phyloP scores from a whole-genome alignment of 2,797 vertebrate genomes.

The Etheostoma nigrum region DNA sequence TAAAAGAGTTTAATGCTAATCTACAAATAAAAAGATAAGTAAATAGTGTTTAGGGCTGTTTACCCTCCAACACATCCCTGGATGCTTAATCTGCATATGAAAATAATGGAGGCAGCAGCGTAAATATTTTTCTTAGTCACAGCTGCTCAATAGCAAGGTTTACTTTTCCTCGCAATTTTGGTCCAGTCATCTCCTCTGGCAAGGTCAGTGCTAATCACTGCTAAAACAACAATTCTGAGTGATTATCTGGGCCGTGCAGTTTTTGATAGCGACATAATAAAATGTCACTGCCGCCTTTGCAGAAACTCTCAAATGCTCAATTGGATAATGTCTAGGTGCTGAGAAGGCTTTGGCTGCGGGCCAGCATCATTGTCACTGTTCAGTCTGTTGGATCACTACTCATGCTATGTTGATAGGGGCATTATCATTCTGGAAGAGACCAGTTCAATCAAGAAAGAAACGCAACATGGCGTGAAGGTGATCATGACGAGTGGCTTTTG shows the following conservation, averaged over 20 bases:
- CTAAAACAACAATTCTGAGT: conserved; percentile 70
- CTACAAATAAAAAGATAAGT: conserved; percentile 62
- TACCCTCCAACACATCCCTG: conserved; percentile 62
- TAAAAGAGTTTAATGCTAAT: conserved; percentile 64
- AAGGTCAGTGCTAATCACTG: conserved; percentile 76
- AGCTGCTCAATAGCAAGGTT: conserved; percentile 54
- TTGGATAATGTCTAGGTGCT: conserved; percentile 70
- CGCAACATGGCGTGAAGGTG: conserved; percentile 74
- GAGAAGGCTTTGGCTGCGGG: conserved; percentile 60
- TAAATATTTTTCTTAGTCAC: conserved; percentile 74
- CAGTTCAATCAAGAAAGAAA: conserved; percentile 61
- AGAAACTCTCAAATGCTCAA: conserved; percentile 61
- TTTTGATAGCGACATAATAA: conserved; percentile 70
- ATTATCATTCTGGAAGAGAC: conserved; percentile 75
- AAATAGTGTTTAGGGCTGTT: conserved; percentile 69
- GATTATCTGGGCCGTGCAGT: conserved; percentile 58
- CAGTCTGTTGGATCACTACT: conserved; percentile 68
- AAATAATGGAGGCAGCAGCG: conserved; percentile 69
- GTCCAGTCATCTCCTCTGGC: conserved; percentile 68
- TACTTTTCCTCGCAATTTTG: conserved; percentile 61
- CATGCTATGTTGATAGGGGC: conserved; percentile 66
- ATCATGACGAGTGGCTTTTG: conserved; percentile 53
- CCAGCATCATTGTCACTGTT: conserved; percentile 71
- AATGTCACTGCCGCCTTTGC: conserved; percentile 70
- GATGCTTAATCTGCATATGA: conserved; percentile 72